Evolutionary conservation across 1,140 invertebrate genomes (phyloP), one percentile per base, ranked within the genome.

Genomic region (Lerema accius): DNA sequence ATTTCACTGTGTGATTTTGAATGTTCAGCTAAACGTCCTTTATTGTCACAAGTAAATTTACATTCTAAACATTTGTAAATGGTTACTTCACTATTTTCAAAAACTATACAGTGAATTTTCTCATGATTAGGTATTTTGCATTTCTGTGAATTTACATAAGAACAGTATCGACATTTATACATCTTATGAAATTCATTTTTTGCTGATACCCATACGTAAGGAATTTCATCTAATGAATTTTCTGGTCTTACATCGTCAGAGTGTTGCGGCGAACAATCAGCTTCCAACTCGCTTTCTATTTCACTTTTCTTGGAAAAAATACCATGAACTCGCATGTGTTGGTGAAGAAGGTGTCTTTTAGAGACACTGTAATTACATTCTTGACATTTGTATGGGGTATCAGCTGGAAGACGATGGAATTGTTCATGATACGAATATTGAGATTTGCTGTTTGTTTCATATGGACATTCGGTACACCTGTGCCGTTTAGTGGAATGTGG

Each of bases 371-470:
- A 98, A 63, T 94, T 94, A 84, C 96, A 98, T 58, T 94, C 89
- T 0, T 93, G 92, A 83, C 96, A 97, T 81, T 96, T 95, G 84
- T 95, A 97, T 16, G 94, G 94, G 1, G 93, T 93, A 43, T 94
- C 92, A 50, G 94, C 93, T 6, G 91, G 91, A 4, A 95, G 93
- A 37, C 95, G 93, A 78, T 98, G 96, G 76, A 97, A 96, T 80
- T 97, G 96, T 69, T 95, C 95, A 71, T 97, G 96, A 81, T 97
- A 96, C 66, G 95, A 93, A 74, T 94, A 96, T 79, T 97, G 96
- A 39, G 95, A 95, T 82, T 96, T 96, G 77, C 95, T 96, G 75
- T 96, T 95, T 17, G 94, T 96, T 62, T 95, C 94, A 80, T 96
- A 96, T 0, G 96, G 96, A 83, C 96, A 97, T 39, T 93, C 91